phyloP scores from a whole-genome alignment of 1,140 invertebrate species.

The Drosophila obscura region DNA sequence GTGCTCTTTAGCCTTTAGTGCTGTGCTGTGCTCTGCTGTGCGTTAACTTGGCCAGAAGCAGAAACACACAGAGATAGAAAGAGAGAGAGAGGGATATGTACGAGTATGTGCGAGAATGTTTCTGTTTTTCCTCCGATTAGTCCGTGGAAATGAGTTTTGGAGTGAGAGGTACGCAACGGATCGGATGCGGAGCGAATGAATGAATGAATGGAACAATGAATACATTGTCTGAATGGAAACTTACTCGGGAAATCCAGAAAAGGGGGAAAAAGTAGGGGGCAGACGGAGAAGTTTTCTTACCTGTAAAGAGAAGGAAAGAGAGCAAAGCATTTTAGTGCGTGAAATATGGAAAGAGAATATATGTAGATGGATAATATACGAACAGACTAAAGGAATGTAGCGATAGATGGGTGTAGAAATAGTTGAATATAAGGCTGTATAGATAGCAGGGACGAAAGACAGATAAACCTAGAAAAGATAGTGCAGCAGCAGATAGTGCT shows the following conservation, averaged over 20 bases:
- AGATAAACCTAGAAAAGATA: no score
- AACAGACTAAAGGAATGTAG: no score
- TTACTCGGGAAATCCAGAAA: conserved; percentile 13
- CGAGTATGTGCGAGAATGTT: conserved; percentile 7
- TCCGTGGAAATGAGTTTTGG: conserved; percentile 8
- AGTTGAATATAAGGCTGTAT: no score
- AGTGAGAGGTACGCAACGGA: neutral
- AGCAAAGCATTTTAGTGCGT: conserved; percentile 26
- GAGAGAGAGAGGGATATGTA: conserved; percentile 22
- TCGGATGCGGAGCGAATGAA: neutral
- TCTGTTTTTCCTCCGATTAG: neutral
- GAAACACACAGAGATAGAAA: neutral
- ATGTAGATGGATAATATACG: neutral
- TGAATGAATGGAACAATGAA: neutral
- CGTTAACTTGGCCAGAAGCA: conserved; percentile 46
- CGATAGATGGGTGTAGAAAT: no score
- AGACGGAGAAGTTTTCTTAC: conserved; percentile 45
- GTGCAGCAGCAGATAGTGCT: no score
- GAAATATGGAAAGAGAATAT: neutral
- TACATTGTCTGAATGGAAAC: conserved; percentile 4
- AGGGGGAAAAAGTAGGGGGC: neutral
- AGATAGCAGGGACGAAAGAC: no score
- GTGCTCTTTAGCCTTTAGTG: no score
- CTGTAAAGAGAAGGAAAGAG: conserved; percentile 41
- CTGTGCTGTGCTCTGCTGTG: conserved; percentile 26